A percentile compares a stretch with the other conserved stretches of the same genome.
These are phyloP conservation scores for Ibidorhyncha struthersii DNA, from an alignment of 2,113 vertebrate species.

Conservation along the genomic window DNA sequence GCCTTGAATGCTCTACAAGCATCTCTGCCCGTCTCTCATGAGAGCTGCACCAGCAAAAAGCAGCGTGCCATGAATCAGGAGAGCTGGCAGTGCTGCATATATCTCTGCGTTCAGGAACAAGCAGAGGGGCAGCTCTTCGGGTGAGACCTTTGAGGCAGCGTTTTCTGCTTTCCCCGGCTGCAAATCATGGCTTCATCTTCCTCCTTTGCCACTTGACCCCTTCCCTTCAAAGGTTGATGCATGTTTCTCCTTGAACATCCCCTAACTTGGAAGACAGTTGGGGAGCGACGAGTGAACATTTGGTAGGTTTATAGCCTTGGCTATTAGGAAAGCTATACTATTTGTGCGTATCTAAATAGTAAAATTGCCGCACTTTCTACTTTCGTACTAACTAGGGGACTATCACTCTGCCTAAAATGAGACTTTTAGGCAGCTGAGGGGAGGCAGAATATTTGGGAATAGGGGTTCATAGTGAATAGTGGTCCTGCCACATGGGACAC, in stretches of 20 bases:
- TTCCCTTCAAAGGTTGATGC: not conserved
- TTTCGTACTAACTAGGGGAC: not conserved
- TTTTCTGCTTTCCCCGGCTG: not conserved
- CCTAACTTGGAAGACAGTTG: not conserved
- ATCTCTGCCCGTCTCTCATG: not conserved
- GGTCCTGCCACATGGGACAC: not conserved
- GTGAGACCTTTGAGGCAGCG: not conserved
- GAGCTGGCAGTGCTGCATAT: not conserved
- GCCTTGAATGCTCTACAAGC: not conserved
- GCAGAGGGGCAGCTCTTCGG: constrained; percentile 22
- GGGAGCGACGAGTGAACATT: not conserved
- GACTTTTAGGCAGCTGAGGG: not conserved
- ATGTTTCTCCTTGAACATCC: constrained; percentile 51
- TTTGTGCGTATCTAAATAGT: not conserved
- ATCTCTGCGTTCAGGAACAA: not conserved
- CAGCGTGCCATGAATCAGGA: not conserved
- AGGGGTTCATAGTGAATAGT: not conserved
- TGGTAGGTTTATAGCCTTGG: not conserved
- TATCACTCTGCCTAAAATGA: not conserved
- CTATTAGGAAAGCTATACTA: not conserved
- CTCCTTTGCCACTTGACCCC: not conserved
- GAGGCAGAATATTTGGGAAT: not conserved
- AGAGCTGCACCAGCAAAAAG: constrained; percentile 23
- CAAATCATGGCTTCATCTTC: constrained; percentile 44
- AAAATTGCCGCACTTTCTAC: not conserved